A percentile compares a stretch with the other conserved stretches of the same genome.
Evolutionary conservation across 1,140 invertebrate genomes (phyloP).

Genomic region (Drosophila novamexicana): DNA sequence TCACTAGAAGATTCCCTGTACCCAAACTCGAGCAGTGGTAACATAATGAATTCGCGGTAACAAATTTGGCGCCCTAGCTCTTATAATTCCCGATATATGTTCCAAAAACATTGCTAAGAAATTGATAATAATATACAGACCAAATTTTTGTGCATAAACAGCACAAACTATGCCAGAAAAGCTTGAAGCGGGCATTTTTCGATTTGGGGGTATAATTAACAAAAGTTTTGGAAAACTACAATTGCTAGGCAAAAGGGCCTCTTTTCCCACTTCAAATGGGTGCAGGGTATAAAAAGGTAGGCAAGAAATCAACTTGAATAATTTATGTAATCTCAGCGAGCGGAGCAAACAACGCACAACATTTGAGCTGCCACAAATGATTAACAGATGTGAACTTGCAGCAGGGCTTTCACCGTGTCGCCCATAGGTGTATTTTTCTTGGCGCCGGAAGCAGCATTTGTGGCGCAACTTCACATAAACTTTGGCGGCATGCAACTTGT

Average conservation of each 20-base stretch:
- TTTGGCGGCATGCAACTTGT: not conserved
- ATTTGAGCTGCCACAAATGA: slow-evolving; percentile 41
- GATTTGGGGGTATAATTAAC: too few relatives aligned
- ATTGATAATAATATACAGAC: too few relatives aligned
- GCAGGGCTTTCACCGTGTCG: slow-evolving; percentile 28
- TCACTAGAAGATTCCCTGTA: not conserved
- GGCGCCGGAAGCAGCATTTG: slow-evolving; percentile 36
- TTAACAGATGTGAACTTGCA: slow-evolving; percentile 37
- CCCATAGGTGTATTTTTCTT: slow-evolving; percentile 11
- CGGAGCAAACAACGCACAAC: slow-evolving; percentile 19
- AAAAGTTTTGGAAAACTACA: too few relatives aligned
- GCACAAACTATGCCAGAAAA: too few relatives aligned
- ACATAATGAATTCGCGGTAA: too few relatives aligned
- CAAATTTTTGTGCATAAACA: too few relatives aligned
- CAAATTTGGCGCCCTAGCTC: too few relatives aligned
- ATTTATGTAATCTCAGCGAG: slow-evolving; percentile 56
- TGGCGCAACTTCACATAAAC: slow-evolving; percentile 29
- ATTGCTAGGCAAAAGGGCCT: too few relatives aligned
- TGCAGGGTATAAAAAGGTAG: not conserved
- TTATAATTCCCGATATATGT: too few relatives aligned
- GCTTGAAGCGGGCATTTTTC: too few relatives aligned
- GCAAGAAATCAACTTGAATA: slow-evolving; percentile 38
- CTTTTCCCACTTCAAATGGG: not conserved
- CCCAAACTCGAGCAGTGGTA: not conserved
- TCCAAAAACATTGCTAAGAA: too few relatives aligned